These are phyloP conservation scores for Procavia capensis DNA, from an alignment of 2,113 vertebrate species.

Conservation along the genomic window DNA sequence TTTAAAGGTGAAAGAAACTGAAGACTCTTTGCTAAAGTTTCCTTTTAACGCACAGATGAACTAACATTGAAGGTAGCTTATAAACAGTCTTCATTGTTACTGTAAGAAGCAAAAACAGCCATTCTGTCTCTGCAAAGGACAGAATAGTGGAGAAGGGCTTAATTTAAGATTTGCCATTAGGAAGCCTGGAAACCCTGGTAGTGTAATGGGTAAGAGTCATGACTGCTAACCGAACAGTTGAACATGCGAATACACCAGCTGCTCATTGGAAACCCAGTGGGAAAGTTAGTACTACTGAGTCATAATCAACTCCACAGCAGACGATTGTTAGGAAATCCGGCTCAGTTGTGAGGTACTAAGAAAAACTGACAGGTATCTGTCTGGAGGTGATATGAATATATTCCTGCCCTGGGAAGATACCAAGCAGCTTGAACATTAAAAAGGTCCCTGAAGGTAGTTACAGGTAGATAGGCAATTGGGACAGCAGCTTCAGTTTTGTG, in stretches of 20 bases:
- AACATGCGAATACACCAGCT: too few species aligned
- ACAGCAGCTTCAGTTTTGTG: not conserved
- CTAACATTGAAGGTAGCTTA: not conserved
- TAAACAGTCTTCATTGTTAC: not conserved
- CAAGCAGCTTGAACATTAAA: not conserved
- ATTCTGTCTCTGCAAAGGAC: not conserved
- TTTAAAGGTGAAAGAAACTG: not conserved
- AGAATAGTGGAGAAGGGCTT: not conserved
- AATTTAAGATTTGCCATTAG: not conserved
- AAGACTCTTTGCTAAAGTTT: not conserved
- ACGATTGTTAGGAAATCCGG: not conserved
- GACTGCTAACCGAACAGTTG: too few species aligned
- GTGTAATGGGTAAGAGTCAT: too few species aligned
- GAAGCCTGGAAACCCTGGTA: not conserved
- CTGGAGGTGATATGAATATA: not conserved
- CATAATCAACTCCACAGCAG: not conserved
- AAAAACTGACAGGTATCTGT: not conserved
- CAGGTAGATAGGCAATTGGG: not conserved
- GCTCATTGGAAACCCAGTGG: too few species aligned
- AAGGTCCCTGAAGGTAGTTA: slow-evolving; percentile 15
- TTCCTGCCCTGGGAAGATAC: not conserved
- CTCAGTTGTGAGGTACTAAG: not conserved
- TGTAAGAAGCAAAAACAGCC: not conserved
- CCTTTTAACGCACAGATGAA: not conserved
- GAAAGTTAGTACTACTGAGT: not conserved